These are phyloP conservation scores for Zosterops hypoxanthus DNA, from an alignment of 2,113 vertebrate species.

Conservation along the genomic window DNA sequence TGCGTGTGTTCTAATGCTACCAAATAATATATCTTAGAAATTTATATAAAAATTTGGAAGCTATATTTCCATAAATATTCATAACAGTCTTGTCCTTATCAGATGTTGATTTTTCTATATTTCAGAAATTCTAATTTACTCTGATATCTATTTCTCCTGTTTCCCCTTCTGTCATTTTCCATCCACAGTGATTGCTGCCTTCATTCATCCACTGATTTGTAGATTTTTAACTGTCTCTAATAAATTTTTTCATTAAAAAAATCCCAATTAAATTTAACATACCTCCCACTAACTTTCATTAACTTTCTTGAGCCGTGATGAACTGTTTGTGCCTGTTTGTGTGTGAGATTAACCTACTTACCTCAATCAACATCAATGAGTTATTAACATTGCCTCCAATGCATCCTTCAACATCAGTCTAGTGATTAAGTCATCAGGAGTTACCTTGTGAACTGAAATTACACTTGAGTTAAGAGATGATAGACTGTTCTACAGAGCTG, in stretches of 20 bases:
- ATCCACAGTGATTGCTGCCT: not conserved
- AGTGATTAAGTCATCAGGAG: not conserved
- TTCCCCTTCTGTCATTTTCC: not conserved
- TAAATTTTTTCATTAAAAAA: not conserved
- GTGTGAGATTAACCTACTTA: not conserved
- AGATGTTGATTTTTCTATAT: not conserved
- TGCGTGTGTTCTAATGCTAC: not conserved
- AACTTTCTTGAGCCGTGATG: not conserved
- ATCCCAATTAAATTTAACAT: not conserved
- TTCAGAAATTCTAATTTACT: not conserved
- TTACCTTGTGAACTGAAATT: not conserved
- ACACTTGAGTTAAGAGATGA: not conserved
- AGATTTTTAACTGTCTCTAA: not conserved
- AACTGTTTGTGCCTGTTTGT: not conserved
- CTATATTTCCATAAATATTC: not conserved
- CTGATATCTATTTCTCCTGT: not conserved
- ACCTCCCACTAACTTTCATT: not conserved
- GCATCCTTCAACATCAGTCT: not conserved
- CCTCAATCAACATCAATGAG: not conserved
- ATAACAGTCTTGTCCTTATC: not conserved
- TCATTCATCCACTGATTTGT: not conserved
- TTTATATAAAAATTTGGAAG: not conserved
- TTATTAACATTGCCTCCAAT: not conserved
- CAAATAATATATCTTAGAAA: not conserved
- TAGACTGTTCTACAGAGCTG: not conserved